Evolutionary conservation across 2,113 vertebrate genomes (phyloP), one percentile per base, ranked within the genome.

Genomic region (Phoenicopterus ruber): DNA sequence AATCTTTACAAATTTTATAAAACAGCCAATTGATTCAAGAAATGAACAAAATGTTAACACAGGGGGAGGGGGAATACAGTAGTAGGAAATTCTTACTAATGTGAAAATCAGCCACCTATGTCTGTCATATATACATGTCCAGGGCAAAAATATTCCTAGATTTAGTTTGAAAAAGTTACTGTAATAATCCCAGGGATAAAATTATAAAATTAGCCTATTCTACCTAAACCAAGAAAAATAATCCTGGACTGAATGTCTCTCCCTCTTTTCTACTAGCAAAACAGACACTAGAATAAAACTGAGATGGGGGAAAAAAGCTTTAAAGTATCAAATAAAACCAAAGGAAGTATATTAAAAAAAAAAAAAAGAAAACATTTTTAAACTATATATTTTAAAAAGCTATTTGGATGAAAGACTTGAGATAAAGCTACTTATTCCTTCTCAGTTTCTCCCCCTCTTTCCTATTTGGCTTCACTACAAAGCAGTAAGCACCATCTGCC

Each of bases 391-490:
- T 86, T 83, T 78, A 22, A 40, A 96, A 40, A 85, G 22, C 1
- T 62, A 18, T 72, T 89, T 91, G 61, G 50, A 94, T 95, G 3
- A 94, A 91, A 94, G 71, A 40, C 49, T 91, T 76, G 14, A 84
- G 47, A 87, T 87, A 94, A 89, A 84, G n/a, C 22, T 65, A 87
- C 65, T 89, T 76, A 63, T 52, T 86, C 69, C 22, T 87, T 82
- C 81, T 87, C 65, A 63, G 8, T 89, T 91, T 87, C 89, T 80
- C 40, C 69, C 62, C 31, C 44, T 90, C 40, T 65, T 96, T 94
- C 73, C 78, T 79, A 34, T 87, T 94, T 96, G 93, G 94, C 88
- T 92, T 86, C 81, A 71, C 59, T 95, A 71, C 76, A 96, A 95
- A 96, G 90, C 57, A 91, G 17, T 82, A 84, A 94, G 59, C 47